Evolutionary conservation across 2,113 vertebrate genomes (phyloP).

Genomic region (Neoarius graeffei): DNA sequence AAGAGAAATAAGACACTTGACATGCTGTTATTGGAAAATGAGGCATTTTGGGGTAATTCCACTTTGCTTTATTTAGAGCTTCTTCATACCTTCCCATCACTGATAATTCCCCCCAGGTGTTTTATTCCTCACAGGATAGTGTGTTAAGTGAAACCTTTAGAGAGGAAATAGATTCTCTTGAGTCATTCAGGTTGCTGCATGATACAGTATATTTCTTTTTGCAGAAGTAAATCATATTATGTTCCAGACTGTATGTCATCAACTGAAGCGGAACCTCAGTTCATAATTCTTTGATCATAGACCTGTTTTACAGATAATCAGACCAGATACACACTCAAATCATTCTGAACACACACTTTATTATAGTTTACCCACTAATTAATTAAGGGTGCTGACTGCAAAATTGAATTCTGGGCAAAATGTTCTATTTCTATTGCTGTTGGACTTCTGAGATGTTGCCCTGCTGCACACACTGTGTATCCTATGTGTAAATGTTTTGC

Average conservation of each 20-base stretch:
- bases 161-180: not conserved
- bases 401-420: too few species aligned
- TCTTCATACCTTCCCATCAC: not conserved
- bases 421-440: too few species aligned
- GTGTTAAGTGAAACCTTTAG: not conserved
- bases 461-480: too few species aligned
- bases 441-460: too few species aligned
- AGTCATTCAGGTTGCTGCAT: not conserved
- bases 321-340: not conserved
- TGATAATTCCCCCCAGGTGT: not conserved
- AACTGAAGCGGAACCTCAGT: not conserved
- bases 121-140: not conserved
- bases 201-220: not conserved
- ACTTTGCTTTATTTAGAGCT: not conserved
- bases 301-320: not conserved
- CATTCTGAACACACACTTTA: not conserved
- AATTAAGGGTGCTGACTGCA: too few species aligned
- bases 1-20: not conserved
- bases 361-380: not conserved
- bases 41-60: not conserved
- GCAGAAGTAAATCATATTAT: not conserved
- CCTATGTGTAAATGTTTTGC: too few species aligned
- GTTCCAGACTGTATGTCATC: not conserved
- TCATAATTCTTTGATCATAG: not conserved
- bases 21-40: not conserved